phyloP scores from a whole-genome alignment of 2,113 vertebrate genomes.

The Conger conger region DNA sequence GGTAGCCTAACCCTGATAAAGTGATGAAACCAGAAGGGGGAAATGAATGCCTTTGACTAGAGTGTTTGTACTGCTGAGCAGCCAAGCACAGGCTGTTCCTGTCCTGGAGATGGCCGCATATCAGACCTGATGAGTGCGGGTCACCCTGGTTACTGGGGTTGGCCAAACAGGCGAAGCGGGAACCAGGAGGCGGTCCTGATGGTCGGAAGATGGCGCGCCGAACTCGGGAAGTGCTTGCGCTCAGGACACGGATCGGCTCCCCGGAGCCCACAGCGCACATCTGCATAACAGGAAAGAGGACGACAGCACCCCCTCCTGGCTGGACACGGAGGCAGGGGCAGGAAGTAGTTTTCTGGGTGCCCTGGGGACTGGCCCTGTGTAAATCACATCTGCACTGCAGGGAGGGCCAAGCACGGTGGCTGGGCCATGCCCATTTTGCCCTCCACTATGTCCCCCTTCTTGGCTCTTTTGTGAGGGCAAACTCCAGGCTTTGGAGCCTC shows the following conservation, averaged over 20 bases:
- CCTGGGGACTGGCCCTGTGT: constrained; percentile 6
- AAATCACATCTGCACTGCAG: not conserved
- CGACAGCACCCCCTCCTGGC: not conserved
- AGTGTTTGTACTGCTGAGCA: not conserved
- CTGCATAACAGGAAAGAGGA: not conserved
- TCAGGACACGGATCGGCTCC: not conserved
- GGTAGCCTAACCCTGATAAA: not conserved
- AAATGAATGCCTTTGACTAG: not conserved
- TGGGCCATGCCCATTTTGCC: not conserved
- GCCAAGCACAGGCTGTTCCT: not conserved
- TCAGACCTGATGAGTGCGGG: not conserved
- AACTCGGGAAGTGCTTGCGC: not conserved
- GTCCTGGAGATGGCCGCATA: not conserved
- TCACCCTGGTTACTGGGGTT: not conserved
- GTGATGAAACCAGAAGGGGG: not conserved
- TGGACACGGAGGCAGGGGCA: not conserved
- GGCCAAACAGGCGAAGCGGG: not conserved
- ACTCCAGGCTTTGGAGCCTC: not conserved
- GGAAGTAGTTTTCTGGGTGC: not conserved
- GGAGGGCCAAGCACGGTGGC: not conserved
- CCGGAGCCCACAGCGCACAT: not conserved
- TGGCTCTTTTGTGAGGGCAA: not conserved
- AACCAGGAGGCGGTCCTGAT: not conserved
- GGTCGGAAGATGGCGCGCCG: not conserved
- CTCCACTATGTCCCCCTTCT: not conserved